A percentile compares a stretch with the other conserved stretches of the same genome.
phyloP scores from a whole-genome alignment of 2,888 invertebrate genomes.

The Empis livida region DNA sequence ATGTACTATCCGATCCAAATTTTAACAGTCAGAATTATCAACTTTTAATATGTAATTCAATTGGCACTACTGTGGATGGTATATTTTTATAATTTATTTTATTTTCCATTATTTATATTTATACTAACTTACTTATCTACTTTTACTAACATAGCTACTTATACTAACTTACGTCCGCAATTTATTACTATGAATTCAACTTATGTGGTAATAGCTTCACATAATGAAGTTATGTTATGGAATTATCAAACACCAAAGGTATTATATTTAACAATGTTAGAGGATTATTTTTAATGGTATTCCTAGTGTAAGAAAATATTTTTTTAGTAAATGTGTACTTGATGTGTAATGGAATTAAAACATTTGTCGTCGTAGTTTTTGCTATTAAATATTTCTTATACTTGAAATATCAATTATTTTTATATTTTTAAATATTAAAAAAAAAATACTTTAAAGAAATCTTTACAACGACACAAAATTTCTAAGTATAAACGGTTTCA shows the following conservation, averaged over 20 bases:
- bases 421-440: too few relatives aligned
- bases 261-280: conserved; percentile 5
- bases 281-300: background rate
- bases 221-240: conserved; percentile 84
- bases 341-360: too few relatives aligned
- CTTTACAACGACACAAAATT: conserved; percentile 24
- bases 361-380: too few relatives aligned
- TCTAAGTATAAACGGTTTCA: conserved; percentile 57
- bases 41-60: conserved; percentile 68
- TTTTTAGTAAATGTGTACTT: too few relatives aligned
- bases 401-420: too few relatives aligned
- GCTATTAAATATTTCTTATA: too few relatives aligned
- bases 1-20: conserved; percentile 30
- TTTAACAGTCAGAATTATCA: conserved; percentile 46
- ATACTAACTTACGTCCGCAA: conserved; percentile 59
- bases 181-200: conserved; percentile 62
- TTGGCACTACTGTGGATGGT: conserved; percentile 76
- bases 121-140: too few relatives aligned
- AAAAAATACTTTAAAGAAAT: conserved; percentile 11
- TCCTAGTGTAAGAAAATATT: conserved; percentile 1
- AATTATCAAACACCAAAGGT: conserved; percentile 76
- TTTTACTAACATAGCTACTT: conserved; percentile 44
- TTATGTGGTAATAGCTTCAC: conserved; percentile 75
- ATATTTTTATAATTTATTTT: conserved; percentile 14
- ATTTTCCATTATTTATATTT: conserved; percentile 4